Evolutionary conservation across 1,140 invertebrate genomes (phyloP).

Genomic region (Zeugodacus cucurbitae): DNA sequence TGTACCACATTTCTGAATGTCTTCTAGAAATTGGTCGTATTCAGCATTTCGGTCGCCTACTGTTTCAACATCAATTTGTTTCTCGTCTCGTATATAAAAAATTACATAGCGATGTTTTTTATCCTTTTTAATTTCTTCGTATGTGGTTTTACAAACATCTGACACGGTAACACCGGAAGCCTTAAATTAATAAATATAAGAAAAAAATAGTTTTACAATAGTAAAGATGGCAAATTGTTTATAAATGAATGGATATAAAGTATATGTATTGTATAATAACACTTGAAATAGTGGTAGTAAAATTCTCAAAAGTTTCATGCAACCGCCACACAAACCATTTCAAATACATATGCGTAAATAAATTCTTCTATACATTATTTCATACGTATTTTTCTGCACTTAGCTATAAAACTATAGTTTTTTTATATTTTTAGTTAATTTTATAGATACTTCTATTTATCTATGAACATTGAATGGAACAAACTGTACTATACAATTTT

Average conservation of each 20-base stretch:
- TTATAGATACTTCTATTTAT: too few relatives aligned
- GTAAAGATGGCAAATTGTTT: not conserved
- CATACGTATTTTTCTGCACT: not conserved
- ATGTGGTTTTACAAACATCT: slow-evolving; percentile 92
- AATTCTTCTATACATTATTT: not conserved
- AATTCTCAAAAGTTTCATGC: not conserved
- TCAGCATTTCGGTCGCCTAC: slow-evolving; percentile 86
- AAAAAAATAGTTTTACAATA: not conserved
- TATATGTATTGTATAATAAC: not conserved
- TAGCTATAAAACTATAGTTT: not conserved
- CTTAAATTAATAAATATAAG: slow-evolving; percentile 66
- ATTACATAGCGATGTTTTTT: slow-evolving; percentile 97
- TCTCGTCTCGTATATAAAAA: slow-evolving; percentile 94
- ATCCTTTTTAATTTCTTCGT: slow-evolving; percentile 97
- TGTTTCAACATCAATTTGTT: slow-evolving; percentile 92
- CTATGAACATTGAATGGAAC: not conserved
- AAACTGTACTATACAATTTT: not conserved
- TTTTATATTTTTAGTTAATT: too few relatives aligned
- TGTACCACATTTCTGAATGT: slow-evolving; percentile 88
- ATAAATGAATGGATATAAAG: not conserved
- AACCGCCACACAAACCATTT: not conserved
- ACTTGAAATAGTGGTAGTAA: not conserved
- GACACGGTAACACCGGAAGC: slow-evolving; percentile 96
- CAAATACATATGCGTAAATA: not conserved
- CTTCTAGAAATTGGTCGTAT: slow-evolving; percentile 90